Percentiles rank a stretch among this genome's conserved stretches.
Conservation (phyloP, 2,888 invertebrate species). For the Cantharis rustica region DNA sequence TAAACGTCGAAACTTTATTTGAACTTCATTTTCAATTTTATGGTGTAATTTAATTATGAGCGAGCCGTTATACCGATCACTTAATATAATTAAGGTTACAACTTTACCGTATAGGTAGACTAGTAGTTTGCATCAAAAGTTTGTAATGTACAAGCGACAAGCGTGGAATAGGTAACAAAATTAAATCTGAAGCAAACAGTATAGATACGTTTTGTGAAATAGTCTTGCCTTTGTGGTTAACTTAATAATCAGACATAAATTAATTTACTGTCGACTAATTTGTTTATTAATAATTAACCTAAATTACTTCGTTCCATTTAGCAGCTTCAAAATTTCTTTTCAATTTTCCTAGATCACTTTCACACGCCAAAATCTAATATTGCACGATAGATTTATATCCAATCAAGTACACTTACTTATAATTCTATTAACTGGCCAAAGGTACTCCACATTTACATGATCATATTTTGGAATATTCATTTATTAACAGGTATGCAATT, state of each 20-base stretch:
- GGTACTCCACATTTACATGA: no score
- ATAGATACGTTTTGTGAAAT: not conserved
- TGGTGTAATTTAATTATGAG: not conserved
- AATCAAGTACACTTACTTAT: not conserved
- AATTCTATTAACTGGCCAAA: no score
- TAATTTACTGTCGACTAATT: not conserved
- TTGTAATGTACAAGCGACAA: not conserved
- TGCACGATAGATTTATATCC: not conserved
- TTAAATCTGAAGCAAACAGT: not conserved
- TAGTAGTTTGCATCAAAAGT: not conserved
- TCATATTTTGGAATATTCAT: no score
- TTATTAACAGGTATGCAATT: no score
- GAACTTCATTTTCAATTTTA: not conserved
- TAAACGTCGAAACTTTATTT: not conserved
- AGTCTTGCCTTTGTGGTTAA: not conserved
- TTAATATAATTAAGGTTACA: constrained; percentile 3
- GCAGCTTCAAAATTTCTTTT: not conserved
- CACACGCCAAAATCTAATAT: not conserved
- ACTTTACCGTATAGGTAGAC: not conserved
- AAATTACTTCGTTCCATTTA: not conserved
- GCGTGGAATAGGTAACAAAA: not conserved
- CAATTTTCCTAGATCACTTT: not conserved
- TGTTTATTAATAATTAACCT: not conserved
- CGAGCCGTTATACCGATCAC: not conserved
- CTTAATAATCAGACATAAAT: not conserved